Conservation (phyloP, 2,797 vertebrate genomes). For the Urophycis tenuis region DNA sequence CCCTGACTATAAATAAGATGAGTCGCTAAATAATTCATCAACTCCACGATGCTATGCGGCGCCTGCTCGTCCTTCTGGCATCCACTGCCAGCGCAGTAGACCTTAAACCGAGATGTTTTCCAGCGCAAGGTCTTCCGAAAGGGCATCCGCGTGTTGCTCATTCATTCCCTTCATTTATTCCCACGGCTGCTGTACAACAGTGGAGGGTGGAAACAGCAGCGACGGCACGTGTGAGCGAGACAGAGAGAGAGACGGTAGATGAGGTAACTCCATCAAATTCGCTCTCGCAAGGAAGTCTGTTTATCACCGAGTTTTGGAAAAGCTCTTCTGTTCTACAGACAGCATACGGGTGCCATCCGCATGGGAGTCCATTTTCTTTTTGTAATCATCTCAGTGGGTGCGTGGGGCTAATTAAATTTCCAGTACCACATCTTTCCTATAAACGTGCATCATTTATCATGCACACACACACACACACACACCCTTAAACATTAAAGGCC, state of each 20-base stretch:
- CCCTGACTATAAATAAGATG: conserved; percentile 20
- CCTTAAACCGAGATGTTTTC: not conserved
- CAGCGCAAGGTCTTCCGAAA: not conserved
- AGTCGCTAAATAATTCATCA: not conserved
- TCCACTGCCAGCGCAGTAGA: not conserved
- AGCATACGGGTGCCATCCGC: not conserved
- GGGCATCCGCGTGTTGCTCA: not conserved
- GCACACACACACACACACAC: not conserved
- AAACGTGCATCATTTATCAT: too few species aligned
- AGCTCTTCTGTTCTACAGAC: not conserved
- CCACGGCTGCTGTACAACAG: not conserved
- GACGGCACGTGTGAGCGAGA: not conserved
- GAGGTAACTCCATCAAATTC: not conserved
- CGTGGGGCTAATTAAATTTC: not conserved
- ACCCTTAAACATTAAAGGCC: not conserved
- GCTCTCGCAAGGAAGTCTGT: too few species aligned
- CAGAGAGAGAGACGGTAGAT: not conserved
- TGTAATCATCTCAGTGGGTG: not conserved
- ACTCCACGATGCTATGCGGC: not conserved
- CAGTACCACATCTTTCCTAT: not conserved
- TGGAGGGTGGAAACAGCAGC: not conserved
- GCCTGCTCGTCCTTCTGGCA: not conserved
- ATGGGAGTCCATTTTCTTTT: not conserved
- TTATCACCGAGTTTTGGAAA: too few species aligned
- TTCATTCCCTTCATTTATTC: not conserved